Evolutionary conservation across 2,113 vertebrate genomes (phyloP), one percentile per base, ranked within the genome.

Genomic region (Zeus faber): DNA sequence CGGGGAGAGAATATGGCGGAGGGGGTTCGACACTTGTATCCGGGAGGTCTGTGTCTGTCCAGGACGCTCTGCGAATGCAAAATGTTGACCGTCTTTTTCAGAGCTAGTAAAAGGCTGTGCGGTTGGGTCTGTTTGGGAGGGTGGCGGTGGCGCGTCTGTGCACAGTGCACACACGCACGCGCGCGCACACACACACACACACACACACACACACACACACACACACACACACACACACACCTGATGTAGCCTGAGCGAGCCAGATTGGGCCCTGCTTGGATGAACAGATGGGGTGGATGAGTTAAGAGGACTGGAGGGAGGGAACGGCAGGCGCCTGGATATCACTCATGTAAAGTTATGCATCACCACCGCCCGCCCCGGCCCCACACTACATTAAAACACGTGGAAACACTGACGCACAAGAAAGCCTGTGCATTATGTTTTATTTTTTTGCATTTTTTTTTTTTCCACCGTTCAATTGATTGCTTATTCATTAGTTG

Each of bases 301-400:
- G 76, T 83, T 79, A 79, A 84, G 68, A 79, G 62, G 69, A 57
- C 25, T 68, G 65, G 67, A 65, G 62, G 22, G 13, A 48, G 13
- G 14, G 44, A 58, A 48, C 21, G 75, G 75, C 78, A 75, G 72
- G 49, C 63, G 61, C 69, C 72, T 68, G 75, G 62, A 62, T 72
- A 70, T 82, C 70, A 74, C 48, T 82, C 73, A 77, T 74, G 77
- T 87, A 65, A 78, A 78, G 76, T 82, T 84, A 78, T 80, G 77
- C 65, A 37, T 57, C 54, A 24, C 27, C 43, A 31, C 26, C 29
- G 46, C 31, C 50, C 16, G 14, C 3, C 16, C 23, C 27, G 11
- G 18, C 13, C 4, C 37, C 49, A 33, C 7, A 52, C 49, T 62
- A 4, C 18, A 17, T 47, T 37, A 3, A 29, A 17, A 47, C 31